Evolutionary conservation across 2,888 invertebrate genomes (phyloP), one percentile per base, ranked within the genome.

Genomic region (Thymelicus acteon): DNA sequence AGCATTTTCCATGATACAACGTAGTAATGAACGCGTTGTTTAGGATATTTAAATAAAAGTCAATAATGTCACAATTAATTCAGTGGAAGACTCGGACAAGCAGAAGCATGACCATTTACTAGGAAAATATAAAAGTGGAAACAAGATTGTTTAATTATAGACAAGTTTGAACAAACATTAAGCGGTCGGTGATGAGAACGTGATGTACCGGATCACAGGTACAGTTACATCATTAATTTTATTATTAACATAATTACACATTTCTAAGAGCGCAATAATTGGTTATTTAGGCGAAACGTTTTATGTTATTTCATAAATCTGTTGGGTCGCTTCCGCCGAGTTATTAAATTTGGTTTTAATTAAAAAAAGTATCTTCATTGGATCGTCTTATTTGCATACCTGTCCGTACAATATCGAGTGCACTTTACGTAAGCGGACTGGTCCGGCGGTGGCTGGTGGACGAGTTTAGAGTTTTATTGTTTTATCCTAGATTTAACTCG

Each of bases 291-390:
- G 83, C 80, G 79, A 79, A 82, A 80, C 78, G 77, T 81, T 88
- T 87, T 85, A 87, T 87, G 83, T 82, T 79, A 82, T 83, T 86
- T 82, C 79, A 85, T 86, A 86, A 85, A 87, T 84, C 83, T 82
- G 79, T 81, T 82, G 77, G 78, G 77, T 80, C 79, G 84, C 85
- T 91, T 90, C 90, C 91, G 91, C 85, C 62, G 83, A 78, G 78
- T 81, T 83, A 80, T 80, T 81, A 78, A 71, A 77, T 74, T 78
- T 77, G 78, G 78, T 78, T 80, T 81, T 82, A 81, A 84, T 84
- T 84, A 79, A 81, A 74, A 66, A 67, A 66, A 74, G 78, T 81
- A 80, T 81, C 80, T 77, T 76, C 78, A 73, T 80, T 78, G 78
- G 75, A 79, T 78, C 75, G 73, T 76, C 68, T 63, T 72, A 86